Percentiles rank a stretch among this genome's conserved stretches.
phyloP scores from a whole-genome alignment of 2,797 vertebrate species.

The Sylvia borin region DNA sequence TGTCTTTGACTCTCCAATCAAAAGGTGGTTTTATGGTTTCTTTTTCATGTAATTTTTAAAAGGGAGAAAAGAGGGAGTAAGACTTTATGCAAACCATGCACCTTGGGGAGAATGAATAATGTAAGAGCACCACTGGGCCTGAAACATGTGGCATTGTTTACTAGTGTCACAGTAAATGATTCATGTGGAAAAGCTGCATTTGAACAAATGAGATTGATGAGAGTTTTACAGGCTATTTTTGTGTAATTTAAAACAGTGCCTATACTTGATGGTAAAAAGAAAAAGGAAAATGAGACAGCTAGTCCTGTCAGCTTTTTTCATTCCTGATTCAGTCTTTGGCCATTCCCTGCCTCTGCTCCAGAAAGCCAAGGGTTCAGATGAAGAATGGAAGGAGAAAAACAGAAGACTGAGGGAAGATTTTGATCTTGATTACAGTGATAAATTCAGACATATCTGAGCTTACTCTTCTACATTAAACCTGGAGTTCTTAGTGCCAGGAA shows the following conservation, averaged over 20 bases:
- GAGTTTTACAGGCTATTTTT: conserved; percentile 54
- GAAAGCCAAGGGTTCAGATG: neutral
- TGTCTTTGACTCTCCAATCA: neutral
- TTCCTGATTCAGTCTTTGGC: neutral
- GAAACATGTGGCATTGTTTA: conserved; percentile 72
- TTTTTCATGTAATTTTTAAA: neutral
- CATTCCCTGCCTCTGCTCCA: neutral
- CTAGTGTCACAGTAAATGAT: conserved; percentile 60
- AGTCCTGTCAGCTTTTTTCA: neutral
- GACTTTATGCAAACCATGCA: neutral
- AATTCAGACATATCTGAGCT: neutral
- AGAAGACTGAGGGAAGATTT: neutral
- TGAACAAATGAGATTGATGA: conserved; percentile 59
- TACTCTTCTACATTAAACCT: neutral
- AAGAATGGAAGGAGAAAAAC: neutral
- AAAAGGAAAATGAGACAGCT: neutral
- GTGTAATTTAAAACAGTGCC: conserved; percentile 60
- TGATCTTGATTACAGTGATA: neutral
- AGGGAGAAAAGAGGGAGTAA: neutral
- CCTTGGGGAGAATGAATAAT: conserved; percentile 53
- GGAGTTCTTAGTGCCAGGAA: neutral
- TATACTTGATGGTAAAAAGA: conserved; percentile 10
- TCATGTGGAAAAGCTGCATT: conserved; percentile 64
- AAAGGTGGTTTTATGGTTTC: neutral
- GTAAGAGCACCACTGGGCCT: neutral